A percentile compares a stretch with the other conserved stretches of the same genome.
These are phyloP conservation scores for Babyrousa celebensis DNA, from an alignment of 2,797 vertebrate genomes.

Conservation along the genomic window DNA sequence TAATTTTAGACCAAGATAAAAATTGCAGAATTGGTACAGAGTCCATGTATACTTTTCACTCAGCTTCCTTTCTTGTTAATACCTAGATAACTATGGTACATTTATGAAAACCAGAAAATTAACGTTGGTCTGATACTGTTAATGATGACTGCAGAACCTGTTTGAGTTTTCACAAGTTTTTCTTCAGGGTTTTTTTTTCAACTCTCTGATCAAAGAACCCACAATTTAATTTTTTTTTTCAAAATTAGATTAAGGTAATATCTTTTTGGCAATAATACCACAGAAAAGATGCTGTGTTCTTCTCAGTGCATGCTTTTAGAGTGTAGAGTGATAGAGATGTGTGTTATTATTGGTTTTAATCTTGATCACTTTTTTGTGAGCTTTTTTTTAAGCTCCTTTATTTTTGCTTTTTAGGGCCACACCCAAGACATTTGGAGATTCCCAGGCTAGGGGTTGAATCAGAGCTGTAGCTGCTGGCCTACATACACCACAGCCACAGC, in stretches of 20 bases:
- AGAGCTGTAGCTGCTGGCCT: no score
- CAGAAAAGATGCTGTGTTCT: background rate
- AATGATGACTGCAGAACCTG: background rate
- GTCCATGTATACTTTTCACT: background rate
- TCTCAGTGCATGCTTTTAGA: background rate
- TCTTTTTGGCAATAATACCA: background rate
- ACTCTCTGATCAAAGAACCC: background rate
- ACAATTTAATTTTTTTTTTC: background rate
- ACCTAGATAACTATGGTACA: background rate
- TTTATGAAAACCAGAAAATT: background rate
- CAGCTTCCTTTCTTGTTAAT: background rate
- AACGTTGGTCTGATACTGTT: background rate
- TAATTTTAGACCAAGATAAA: constrained; percentile 5
- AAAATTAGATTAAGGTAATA: background rate
- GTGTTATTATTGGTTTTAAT: background rate
- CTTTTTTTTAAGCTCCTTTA: background rate
- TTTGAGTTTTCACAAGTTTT: background rate
- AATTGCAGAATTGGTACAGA: background rate
- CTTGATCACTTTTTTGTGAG: background rate
- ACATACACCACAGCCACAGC: no score
- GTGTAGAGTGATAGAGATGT: background rate
- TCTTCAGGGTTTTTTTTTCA: background rate
- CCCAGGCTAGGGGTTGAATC: no score
- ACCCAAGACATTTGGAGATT: no score
- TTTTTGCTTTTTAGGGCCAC: background rate